A percentile compares a stretch with the other conserved stretches of the same genome.
Evolutionary conservation across 2,888 invertebrate genomes (phyloP).

Genomic region (Acleris laterana): DNA sequence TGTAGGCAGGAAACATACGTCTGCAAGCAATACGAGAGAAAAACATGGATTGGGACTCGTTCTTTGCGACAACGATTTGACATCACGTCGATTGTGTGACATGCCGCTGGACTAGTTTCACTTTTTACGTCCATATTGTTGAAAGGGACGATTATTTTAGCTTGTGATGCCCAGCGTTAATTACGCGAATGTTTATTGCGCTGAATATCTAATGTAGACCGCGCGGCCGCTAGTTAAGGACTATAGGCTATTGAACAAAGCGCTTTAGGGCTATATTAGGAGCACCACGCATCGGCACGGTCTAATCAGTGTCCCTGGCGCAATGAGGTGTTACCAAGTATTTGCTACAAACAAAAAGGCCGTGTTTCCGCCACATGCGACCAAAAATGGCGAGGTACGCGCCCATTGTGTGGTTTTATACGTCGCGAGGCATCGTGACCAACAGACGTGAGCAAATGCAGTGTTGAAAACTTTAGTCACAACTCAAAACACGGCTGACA

Average conservation of each 20-base stretch:
- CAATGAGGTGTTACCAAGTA: constrained; percentile 68
- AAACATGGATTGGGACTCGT: constrained; percentile 80
- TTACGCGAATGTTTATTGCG: constrained; percentile 49
- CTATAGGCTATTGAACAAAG: constrained; percentile 42
- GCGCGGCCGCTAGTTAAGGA: constrained; percentile 13
- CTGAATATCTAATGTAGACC: constrained; percentile 22
- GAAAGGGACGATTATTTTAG: constrained; percentile 67
- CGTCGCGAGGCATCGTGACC: constrained; percentile 46
- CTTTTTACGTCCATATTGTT: constrained; percentile 66
- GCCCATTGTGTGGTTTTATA: constrained; percentile 66
- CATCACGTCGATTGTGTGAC: constrained; percentile 81
- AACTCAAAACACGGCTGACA: constrained; percentile 39
- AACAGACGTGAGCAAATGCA: constrained; percentile 67
- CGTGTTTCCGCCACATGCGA: constrained; percentile 61
- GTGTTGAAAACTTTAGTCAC: constrained; percentile 44
- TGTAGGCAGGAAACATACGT: constrained; percentile 99
- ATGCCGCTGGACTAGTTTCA: constrained; percentile 72
- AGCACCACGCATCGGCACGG: constrained; percentile 43
- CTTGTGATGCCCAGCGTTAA: constrained; percentile 77
- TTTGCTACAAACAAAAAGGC: constrained; percentile 63
- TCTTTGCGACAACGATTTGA: constrained; percentile 80
- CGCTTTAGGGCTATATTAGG: constrained; percentile 44
- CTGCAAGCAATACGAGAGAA: constrained; percentile 88
- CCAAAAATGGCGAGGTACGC: constrained; percentile 65
- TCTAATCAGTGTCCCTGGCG: constrained; percentile 51